Evolutionary conservation across 1,140 invertebrate genomes (phyloP), one percentile per base, ranked within the genome.

Genomic region (Eubasilissa regina): DNA sequence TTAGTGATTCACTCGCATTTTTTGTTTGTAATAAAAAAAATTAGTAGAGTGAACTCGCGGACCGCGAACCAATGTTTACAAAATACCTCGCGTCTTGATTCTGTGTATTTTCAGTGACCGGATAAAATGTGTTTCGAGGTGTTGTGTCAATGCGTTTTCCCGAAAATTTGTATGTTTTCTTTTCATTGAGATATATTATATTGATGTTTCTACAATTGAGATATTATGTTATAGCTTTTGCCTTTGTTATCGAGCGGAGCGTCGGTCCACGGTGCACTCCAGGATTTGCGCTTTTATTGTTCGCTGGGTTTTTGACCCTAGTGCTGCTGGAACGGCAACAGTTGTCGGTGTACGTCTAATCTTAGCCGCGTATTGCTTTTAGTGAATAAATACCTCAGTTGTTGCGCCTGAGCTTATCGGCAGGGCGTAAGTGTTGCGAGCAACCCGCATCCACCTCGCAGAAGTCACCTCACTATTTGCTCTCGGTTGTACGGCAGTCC

Each of bases 291-390:
- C 35, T 44, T 66, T 47, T 43, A 66, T 44, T 66, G 43, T 45
- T 66, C 44, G 43, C 62, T 66, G 21, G 62, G 62, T 66, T 21
- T 70, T 70, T 70, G 66, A 70, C 47, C 66, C 47, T 70, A 70
- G 19, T 19, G 45, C 21, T 17, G 66, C 15, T 48, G 66, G 66
- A 21, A 70, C 48, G 17, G 64, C 64, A 47, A 43, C 35, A 25
- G 44, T 62, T 53, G 62, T 44, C 66, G 15, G 45, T 70, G 25
- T 70, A 70, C 15, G 13, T 70, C 47, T 70, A 70, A 70, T 70
- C 66, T 70, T 70, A 70, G 66, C 45, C 44, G 45, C n/a, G 44
- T 13, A 4, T 51, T 48, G 17, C 45, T 64, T n/a, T 35, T 51
- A 6, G 45, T 70, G 43, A 66, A 66, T 53, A 70, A 70, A 70